phyloP scores from a whole-genome alignment of 2,113 vertebrate genomes.

The Chrysochloris asiatica region DNA sequence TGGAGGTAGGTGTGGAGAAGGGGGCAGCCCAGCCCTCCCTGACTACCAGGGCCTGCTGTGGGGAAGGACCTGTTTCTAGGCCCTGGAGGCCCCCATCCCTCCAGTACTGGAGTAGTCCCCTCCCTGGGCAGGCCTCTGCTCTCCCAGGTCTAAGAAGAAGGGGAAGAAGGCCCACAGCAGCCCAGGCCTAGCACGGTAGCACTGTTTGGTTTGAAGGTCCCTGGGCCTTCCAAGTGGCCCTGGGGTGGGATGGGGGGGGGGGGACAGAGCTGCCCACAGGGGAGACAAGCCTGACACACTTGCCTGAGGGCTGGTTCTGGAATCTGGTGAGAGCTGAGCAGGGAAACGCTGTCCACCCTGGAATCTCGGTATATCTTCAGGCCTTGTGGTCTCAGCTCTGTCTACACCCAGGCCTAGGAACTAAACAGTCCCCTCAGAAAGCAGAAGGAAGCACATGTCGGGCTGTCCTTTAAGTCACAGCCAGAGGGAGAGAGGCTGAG shows the following conservation, averaged over 20 bases:
- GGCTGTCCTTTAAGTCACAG: neutral
- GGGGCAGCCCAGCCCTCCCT: neutral
- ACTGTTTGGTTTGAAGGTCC: neutral
- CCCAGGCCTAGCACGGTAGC: neutral
- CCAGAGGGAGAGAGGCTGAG: neutral
- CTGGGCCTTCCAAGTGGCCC: neutral
- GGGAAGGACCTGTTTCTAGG: neutral
- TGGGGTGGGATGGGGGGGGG: neutral
- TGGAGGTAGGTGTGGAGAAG: neutral
- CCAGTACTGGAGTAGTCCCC: neutral
- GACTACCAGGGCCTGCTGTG: neutral
- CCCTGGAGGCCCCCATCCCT: neutral
- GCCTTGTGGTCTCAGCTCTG: neutral
- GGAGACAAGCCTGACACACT: neutral
- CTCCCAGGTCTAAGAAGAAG: neutral
- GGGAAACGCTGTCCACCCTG: neutral
- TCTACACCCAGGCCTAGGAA: constrained; percentile 56
- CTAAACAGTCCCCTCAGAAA: constrained; percentile 27
- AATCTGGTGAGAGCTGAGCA: neutral
- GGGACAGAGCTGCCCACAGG: neutral
- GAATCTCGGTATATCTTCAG: neutral
- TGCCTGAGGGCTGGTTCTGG: neutral
- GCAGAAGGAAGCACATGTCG: neutral
- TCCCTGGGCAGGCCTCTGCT: neutral
- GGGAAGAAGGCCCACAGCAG: too few species aligned